Conservation (phyloP, 1,140 invertebrate species). For the Sycophila sp. region DNA sequence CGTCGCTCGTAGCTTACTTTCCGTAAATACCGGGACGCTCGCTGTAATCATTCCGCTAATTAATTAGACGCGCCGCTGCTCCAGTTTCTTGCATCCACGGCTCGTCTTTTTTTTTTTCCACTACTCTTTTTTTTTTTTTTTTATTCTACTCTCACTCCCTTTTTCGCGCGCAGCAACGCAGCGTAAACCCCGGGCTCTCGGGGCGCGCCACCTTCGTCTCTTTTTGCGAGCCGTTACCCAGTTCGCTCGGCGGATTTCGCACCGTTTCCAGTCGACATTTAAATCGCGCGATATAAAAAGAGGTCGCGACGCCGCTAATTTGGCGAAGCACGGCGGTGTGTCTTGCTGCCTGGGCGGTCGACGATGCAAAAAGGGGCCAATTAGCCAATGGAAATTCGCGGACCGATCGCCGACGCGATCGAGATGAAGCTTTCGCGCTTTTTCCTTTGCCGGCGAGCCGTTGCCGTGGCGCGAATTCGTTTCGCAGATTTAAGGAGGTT, state of each 20-base stretch:
- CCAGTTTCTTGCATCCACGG: constrained; percentile 6
- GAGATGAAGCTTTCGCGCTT: background rate
- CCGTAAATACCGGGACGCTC: constrained; percentile 31
- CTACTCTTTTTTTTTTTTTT: background rate
- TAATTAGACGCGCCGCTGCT: constrained; percentile 46
- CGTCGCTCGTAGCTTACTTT: background rate
- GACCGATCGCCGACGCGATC: background rate
- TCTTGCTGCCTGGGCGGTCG: background rate
- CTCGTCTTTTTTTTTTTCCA: background rate
- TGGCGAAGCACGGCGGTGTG: too few species aligned
- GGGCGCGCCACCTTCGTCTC: too few species aligned
- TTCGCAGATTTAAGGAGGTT: too few species aligned
- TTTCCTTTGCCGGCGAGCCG: background rate
- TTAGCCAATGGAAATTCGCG: constrained; percentile 17
- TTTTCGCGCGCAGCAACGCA: background rate
- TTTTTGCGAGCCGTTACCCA: background rate
- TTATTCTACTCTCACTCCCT: background rate
- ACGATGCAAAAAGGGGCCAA: constrained; percentile 1
- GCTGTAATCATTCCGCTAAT: constrained; percentile 60
- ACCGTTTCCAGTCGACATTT: constrained; percentile 14
- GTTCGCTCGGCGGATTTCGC: background rate
- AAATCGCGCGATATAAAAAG: background rate
- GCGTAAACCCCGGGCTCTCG: too few species aligned
- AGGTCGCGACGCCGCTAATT: background rate
- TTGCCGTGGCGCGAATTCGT: too few species aligned